A percentile compares a stretch with the other conserved stretches of the same genome.
Evolutionary conservation across 1,140 invertebrate species (phyloP).

Genomic region (Drosophila miranda): DNA sequence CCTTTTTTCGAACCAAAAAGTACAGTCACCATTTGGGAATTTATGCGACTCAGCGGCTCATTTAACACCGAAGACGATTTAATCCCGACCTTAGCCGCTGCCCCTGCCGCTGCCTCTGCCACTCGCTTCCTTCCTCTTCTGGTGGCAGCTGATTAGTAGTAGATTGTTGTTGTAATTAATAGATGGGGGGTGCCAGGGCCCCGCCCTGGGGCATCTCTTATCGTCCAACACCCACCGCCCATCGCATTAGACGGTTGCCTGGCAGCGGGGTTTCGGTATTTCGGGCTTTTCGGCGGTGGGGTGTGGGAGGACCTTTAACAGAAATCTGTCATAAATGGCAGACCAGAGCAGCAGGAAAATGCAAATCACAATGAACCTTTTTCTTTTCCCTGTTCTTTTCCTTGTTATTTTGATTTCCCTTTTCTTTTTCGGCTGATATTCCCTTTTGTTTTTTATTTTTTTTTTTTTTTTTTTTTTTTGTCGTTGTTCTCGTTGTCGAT

Average conservation of each 20-base stretch:
- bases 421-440: no score
- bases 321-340: constrained; percentile 73
- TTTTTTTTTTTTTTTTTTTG: constrained; percentile 4
- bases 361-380: constrained; percentile 74
- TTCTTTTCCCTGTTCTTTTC: no score
- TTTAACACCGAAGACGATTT: constrained; percentile 50
- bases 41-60: constrained; percentile 64
- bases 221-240: constrained; percentile 5
- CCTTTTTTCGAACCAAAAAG: constrained; percentile 7
- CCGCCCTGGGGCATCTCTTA: neutral
- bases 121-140: no score
- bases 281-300: no score
- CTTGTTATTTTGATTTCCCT: no score
- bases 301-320: neutral
- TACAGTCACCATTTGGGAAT: constrained; percentile 43
- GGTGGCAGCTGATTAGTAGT: constrained; percentile 55
- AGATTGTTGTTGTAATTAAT: constrained; percentile 71
- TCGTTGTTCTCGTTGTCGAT: neutral
- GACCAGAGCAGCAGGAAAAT: constrained; percentile 41
- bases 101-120: neutral
- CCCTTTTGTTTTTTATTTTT: neutral
- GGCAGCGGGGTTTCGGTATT: neutral
- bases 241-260: constrained; percentile 20
- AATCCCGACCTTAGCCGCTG: neutral
- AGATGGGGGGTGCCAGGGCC: constrained; percentile 23